A percentile compares a stretch with the other conserved stretches of the same genome.
Evolutionary conservation across 1,140 invertebrate species (phyloP).

Genomic region (Megalopta genalis): DNA sequence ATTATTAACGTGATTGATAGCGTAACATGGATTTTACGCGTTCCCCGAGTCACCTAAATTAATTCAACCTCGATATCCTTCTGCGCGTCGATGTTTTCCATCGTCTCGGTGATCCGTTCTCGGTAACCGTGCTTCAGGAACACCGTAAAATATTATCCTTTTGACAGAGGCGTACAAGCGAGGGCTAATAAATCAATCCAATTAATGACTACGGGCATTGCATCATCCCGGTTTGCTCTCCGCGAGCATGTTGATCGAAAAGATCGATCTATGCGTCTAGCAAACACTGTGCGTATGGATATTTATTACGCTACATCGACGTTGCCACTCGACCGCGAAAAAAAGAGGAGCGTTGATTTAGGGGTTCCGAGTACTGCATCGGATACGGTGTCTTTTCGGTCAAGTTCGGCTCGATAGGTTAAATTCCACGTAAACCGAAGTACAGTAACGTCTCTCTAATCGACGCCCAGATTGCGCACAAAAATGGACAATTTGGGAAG

Average conservation of each 20-base stretch:
- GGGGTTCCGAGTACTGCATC: too few species aligned
- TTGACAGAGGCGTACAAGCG: not conserved
- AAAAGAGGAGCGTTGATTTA: not conserved
- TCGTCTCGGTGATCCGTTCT: not conserved
- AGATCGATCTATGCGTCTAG: constrained; percentile 2
- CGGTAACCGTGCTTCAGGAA: not conserved
- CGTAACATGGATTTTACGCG: not conserved
- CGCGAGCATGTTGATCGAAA: not conserved
- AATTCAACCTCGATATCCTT: not conserved
- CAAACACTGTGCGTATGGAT: not conserved
- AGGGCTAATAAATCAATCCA: constrained; percentile 4
- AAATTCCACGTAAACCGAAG: too few species aligned
- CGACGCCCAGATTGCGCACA: too few species aligned
- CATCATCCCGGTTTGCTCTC: not conserved
- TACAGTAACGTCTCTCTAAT: too few species aligned
- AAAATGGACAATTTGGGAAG: too few species aligned
- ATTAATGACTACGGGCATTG: constrained; percentile 1
- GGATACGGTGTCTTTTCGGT: too few species aligned
- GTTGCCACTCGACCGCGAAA: not conserved
- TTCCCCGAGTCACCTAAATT: not conserved
- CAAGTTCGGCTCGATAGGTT: too few species aligned
- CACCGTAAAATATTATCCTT: constrained; percentile 4
- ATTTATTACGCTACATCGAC: not conserved
- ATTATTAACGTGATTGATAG: constrained; percentile 4
- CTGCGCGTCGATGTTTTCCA: not conserved